These are phyloP conservation scores for Molossus alvarezi DNA, from an alignment of 2,797 vertebrate genomes.

Conservation along the genomic window DNA sequence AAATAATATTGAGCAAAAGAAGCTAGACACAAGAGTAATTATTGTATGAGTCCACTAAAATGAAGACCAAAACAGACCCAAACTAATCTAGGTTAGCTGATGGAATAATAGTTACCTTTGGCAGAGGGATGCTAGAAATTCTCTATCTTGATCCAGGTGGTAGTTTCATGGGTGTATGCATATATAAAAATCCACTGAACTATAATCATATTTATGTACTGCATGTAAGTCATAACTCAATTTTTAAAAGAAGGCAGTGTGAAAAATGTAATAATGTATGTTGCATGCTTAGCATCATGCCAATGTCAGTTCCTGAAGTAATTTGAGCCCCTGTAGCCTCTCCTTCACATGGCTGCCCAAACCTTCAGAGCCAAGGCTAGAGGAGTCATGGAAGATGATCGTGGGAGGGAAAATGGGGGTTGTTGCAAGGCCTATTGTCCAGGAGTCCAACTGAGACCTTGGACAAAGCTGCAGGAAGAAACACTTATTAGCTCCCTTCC, in stretches of 20 bases:
- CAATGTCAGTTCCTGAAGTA: background rate
- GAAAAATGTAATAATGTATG: background rate
- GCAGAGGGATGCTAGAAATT: background rate
- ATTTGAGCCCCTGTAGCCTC: background rate
- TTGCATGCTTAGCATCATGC: background rate
- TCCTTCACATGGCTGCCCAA: background rate
- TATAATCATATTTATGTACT: background rate
- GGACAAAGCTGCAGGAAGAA: background rate
- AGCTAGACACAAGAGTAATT: background rate
- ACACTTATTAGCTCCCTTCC: background rate
- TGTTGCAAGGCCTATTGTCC: background rate
- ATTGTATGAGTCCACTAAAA: background rate
- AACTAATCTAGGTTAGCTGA: background rate
- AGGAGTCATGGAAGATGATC: background rate
- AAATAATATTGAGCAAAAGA: slow-evolving; percentile 9
- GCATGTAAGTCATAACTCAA: background rate
- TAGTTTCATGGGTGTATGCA: background rate
- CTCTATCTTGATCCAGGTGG: slow-evolving; percentile 6
- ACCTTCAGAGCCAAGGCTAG: background rate
- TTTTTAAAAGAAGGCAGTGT: background rate
- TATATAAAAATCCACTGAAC: slow-evolving; percentile 13
- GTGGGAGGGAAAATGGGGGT: background rate
- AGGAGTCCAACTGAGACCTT: slow-evolving; percentile 4
- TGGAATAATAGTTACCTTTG: background rate
- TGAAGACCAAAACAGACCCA: slow-evolving; percentile 11